A percentile compares a stretch with the other conserved stretches of the same genome.
These are phyloP conservation scores for Channa striata DNA, from an alignment of 2,797 vertebrate species.

Conservation along the genomic window DNA sequence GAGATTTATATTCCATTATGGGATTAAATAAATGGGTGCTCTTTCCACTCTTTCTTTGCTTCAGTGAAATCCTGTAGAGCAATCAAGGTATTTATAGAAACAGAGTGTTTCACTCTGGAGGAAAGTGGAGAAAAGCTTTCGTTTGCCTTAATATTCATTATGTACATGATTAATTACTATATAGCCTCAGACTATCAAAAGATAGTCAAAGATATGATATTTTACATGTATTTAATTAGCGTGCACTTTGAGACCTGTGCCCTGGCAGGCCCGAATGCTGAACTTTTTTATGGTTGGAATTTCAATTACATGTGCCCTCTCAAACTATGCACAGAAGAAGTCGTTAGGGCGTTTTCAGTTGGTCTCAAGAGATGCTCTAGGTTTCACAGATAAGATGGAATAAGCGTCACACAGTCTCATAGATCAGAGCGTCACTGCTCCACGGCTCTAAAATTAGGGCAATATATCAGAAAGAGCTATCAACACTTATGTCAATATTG, in stretches of 20 bases:
- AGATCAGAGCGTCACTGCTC: constrained; percentile 65
- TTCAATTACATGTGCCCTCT: constrained; percentile 70
- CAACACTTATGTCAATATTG: constrained; percentile 77
- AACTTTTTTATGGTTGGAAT: constrained; percentile 69
- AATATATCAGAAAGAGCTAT: constrained; percentile 76
- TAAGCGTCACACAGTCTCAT: constrained; percentile 61
- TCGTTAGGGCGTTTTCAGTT: constrained; percentile 74
- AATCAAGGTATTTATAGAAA: constrained; percentile 56
- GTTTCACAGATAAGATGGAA: constrained; percentile 72
- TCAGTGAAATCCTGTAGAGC: constrained; percentile 39
- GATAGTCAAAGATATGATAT: constrained; percentile 75
- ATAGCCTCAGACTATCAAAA: constrained; percentile 79
- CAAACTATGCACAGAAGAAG: constrained; percentile 59
- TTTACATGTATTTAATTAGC: constrained; percentile 82
- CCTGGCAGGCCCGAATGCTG: constrained; percentile 62
- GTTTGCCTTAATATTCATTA: constrained; percentile 74
- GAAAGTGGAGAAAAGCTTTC: constrained; percentile 55
- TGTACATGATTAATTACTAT: constrained; percentile 78
- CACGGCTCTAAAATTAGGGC: constrained; percentile 71
- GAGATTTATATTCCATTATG: constrained; percentile 19
- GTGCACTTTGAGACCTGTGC: constrained; percentile 76
- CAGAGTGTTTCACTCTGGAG: constrained; percentile 57
- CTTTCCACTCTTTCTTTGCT: constrained; percentile 21
- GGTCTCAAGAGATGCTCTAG: constrained; percentile 72
- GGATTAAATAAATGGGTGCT: constrained; percentile 34